Base-by-base conservation (phyloP, 1,140 invertebrate genomes). In the Orius laevigatus region DNA sequence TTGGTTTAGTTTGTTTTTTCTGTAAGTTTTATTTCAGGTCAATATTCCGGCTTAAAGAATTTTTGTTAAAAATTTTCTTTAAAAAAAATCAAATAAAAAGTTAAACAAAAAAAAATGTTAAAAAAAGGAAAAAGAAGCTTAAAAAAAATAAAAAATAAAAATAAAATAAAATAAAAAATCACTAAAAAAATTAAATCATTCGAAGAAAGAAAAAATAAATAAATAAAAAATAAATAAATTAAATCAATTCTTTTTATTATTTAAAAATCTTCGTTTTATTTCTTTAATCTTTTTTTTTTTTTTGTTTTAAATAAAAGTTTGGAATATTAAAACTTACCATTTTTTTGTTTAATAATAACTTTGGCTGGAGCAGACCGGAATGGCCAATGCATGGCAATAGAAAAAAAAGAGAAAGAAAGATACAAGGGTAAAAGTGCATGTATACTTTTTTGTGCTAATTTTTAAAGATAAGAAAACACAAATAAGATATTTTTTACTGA, bases 281-380 rank as follows among this genome's bases (percentile, higher is more conserved):
- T 25, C 25, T 25, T 25, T n/a, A n/a, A n/a, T 25, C 25, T 25
- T 25, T 25, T 4, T 25, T 25, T 25, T 25, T 8, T 25, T 25
- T 25, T 4, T 25, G 3, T 25, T 25, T 25, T 25, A 25, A 25
- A 25, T 25, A 25, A 25, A 25, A 25, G 3, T 25, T 25, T 25
- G 51, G 51, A 53, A 48, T 53, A 50, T 48, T 51, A 38, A 52
- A 66, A 70, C 68, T 70, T 69, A 70, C 68, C 68, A 66, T 66
- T 70, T 59, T 68, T 69, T 68, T 68, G 68, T 68, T 68, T 63
- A 62, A 69, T 62, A 66, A 70, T 66, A 61, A 70, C 65, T 70
- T 70, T 70, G 63, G 67, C 67, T 67, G 68, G 65, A 62, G 67
- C 63, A 67, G 64, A 66, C 65, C 60, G 61, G 62, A 63, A 63